Percentiles rank a stretch among this genome's conserved stretches.
These are phyloP conservation scores for Drosophila biarmipes DNA, from an alignment of 1,140 invertebrate genomes.

Conservation along the genomic window DNA sequence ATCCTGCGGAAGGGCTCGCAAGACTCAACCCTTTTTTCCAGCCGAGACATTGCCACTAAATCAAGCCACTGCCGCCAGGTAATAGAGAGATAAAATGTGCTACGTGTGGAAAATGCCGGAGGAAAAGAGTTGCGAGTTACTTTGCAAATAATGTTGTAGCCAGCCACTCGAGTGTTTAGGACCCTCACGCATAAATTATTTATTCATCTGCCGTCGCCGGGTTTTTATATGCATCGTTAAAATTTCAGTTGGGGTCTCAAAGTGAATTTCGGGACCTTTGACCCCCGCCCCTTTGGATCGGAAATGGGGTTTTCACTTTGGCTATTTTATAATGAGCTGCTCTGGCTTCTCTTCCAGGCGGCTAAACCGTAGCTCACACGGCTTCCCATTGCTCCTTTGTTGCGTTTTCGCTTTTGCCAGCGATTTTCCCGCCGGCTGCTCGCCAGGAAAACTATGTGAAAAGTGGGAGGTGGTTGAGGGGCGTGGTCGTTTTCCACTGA, in stretches of 20 bases:
- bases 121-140: slow-evolving; percentile 28
- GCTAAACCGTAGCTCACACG: slow-evolving; percentile 29
- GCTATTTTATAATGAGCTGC: slow-evolving; percentile 65
- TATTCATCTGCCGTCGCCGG: slow-evolving; percentile 73
- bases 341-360: slow-evolving; percentile 13
- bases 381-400: slow-evolving; percentile 28
- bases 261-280: slow-evolving; percentile 28
- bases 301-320: slow-evolving; percentile 20
- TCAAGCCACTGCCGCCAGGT: slow-evolving; percentile 44
- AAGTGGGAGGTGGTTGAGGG: slow-evolving; percentile 8
- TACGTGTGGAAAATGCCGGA: slow-evolving; percentile 67
- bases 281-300: slow-evolving; percentile 11
- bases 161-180: slow-evolving; percentile 26
- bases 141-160: slow-evolving; percentile 62
- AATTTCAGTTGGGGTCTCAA: slow-evolving; percentile 50
- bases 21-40: slow-evolving; percentile 22
- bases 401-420: slow-evolving; percentile 3
- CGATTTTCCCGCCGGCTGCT: slow-evolving; percentile 31
- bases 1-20: not conserved
- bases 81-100: slow-evolving; percentile 79
- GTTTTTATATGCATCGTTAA: slow-evolving; percentile 68
- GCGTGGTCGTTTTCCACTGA: slow-evolving; percentile 32
- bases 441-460: slow-evolving; percentile 6
- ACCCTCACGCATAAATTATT: slow-evolving; percentile 75
- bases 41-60: slow-evolving; percentile 37